Evolutionary conservation across 2,888 invertebrate genomes (phyloP), one percentile per base, ranked within the genome.

Genomic region (Macrophya annulata): DNA sequence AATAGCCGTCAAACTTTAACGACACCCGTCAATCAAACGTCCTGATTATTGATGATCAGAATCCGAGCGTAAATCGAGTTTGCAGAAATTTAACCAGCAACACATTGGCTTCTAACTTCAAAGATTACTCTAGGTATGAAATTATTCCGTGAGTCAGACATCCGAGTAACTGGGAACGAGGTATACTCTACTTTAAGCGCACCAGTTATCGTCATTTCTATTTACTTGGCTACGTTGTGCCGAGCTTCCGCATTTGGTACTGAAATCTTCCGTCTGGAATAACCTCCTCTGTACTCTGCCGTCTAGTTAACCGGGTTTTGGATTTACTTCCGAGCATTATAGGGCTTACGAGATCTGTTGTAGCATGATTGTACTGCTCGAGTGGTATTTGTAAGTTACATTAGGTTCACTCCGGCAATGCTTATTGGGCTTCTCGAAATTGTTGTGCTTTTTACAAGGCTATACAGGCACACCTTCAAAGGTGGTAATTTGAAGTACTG

Each of bases 171-270:
- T 62, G 51, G 59, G 21, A 59, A 83, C 68, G 48, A 51, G 83
- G 62, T 83, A n/a, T 83, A 65, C 83, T 83, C 71, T 71, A 51
- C 65, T 83, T 71, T 68, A 83, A 83, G 45, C 83, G 15, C 45
- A 83, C 83, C 83, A 71, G 83, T 83, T 83, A 83, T 68, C 83
- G 83, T 83, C 65, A 83, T 83, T 83, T 68, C 83, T 68, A 83
- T 71, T 83, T 71, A 83, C 68, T 83, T 21, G 83, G 62, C 21
- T 62, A 62, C 59, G 81, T 81, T 62, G 43, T 62, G 43, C 43
- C 83, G 68, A 48, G 83, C 83, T 83, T 83, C 71, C 83, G 68
- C 48, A 68, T 83, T 83, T 45, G 81, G 62, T 81, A 51, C 81
- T 83, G 83, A 48, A 83, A 71, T 48, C 68, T 71, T 68, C 51